Evolutionary conservation across 2,797 vertebrate species (phyloP).

Genomic region (Melanotaenia trifasciata): DNA sequence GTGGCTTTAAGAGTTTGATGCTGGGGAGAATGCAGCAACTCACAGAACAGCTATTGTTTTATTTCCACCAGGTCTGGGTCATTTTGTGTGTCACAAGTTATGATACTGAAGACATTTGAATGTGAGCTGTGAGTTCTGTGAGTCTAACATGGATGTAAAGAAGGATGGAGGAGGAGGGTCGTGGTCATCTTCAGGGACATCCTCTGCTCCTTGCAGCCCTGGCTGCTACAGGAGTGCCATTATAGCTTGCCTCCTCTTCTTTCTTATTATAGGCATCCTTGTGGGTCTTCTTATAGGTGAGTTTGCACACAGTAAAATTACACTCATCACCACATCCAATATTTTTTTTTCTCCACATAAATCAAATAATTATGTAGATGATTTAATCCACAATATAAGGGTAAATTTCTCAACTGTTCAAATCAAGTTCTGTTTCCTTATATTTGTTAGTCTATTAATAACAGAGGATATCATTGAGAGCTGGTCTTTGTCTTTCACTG

Average conservation of each 20-base stretch:
- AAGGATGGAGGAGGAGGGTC: conserved; percentile 69
- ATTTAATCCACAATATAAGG: background rate
- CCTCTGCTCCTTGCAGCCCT: conserved; percentile 46
- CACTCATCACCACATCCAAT: background rate
- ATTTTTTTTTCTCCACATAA: background rate
- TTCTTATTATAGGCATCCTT: conserved; percentile 76
- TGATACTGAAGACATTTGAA: conserved; percentile 41
- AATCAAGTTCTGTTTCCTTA: background rate
- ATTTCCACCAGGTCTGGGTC: conserved; percentile 32
- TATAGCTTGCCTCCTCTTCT: conserved; percentile 68
- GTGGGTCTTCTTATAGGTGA: conserved; percentile 80
- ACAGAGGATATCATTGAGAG: background rate
- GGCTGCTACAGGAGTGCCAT: conserved; percentile 59
- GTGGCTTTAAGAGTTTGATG: background rate
- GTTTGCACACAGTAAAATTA: conserved; percentile 15
- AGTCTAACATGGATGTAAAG: conserved; percentile 79
- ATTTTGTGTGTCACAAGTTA: conserved; percentile 22
- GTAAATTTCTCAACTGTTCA: background rate
- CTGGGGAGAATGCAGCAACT: background rate
- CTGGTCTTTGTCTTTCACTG: background rate
- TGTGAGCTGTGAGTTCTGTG: conserved; percentile 59
- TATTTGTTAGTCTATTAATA: background rate
- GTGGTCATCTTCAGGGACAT: conserved; percentile 57
- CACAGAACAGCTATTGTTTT: background rate
- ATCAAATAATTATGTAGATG: background rate